phyloP scores from a whole-genome alignment of 1,140 invertebrate genomes.

The Pissodes strobi region DNA sequence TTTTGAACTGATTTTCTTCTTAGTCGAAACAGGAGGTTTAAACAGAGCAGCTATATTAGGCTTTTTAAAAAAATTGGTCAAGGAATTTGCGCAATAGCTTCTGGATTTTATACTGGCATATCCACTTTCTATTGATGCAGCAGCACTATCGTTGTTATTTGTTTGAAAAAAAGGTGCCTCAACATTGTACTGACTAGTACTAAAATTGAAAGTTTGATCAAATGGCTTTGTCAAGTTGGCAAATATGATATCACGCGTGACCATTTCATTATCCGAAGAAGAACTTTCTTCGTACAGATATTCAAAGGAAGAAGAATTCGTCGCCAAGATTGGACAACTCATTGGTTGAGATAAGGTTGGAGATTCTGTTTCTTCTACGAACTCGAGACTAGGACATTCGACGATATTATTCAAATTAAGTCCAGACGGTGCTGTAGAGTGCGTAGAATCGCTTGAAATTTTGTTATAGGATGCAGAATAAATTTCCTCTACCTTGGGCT shows the following conservation, averaged over 20 bases:
- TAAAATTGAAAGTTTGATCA: conserved; percentile 13
- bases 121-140: conserved; percentile 37
- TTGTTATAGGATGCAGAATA: neutral
- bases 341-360: conserved; percentile 6
- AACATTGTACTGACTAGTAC: conserved; percentile 22
- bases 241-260: neutral
- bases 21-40: conserved; percentile 11
- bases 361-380: neutral
- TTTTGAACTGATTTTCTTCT: neutral
- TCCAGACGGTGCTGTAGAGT: no score
- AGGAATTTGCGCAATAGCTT: neutral
- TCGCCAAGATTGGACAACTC: conserved; percentile 29
- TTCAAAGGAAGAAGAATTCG: conserved; percentile 30
- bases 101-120: conserved; percentile 39
- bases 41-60: conserved; percentile 35
- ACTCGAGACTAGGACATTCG: neutral
- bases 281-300: conserved; percentile 29
- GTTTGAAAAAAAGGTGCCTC: neutral
- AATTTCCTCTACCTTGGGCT: neutral
- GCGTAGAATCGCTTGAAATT: neutral
- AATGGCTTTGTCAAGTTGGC: conserved; percentile 6
- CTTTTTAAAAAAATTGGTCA: conserved; percentile 38
- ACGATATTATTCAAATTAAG: neutral
- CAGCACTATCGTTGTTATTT: neutral
- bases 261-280: neutral